Evolutionary conservation across 2,888 invertebrate genomes (phyloP), one percentile per base, ranked within the genome.

Genomic region (Lutraria lutraria): DNA sequence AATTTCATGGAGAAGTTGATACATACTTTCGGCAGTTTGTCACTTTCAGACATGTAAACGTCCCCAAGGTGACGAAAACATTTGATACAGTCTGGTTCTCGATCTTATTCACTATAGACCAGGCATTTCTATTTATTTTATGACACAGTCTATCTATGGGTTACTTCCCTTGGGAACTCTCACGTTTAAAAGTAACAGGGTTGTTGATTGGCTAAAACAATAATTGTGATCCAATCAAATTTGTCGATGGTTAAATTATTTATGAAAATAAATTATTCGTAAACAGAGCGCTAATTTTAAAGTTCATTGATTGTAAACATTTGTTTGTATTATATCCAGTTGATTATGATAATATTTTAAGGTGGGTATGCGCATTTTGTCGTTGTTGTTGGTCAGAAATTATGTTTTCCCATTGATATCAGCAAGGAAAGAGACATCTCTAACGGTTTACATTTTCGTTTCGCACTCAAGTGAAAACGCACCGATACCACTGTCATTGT

Each of bases 51-150:
- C 81, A 84, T 91, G 92, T 93, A 92, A 91, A 92, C 93, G 94
- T 95, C 95, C 94, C 95, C 95, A 92, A 93, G 94, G 94, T 93
- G 93, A 95, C 93, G 92, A 89, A 90, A 89, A 92, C 88, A 89
- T 89, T 87, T 81, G 43, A 34, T 60, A 52, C 53, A 21, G 87
- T 19, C 83, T 79, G 87, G 83, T 83, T 53, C 81, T 25, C 81
- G 29, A 81, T 80, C 12, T 79, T 34, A 54, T 80, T 19, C n/a
- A 16, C 21, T 29, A 6, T 81, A 54, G 29, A 53, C n/a, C 15
- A 31, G 4, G 53, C 13, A 63, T 19, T 21, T 56, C 21, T 4
- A 76, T 54, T 63, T 25, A 54, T 54, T 72, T 53, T 25, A 56
- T n/a, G 56, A n/a, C 54, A 76, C 87, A 87, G 87, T 87, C 87